Conservation (phyloP, 1,140 invertebrate genomes). For the Aleiodes sp. region DNA sequence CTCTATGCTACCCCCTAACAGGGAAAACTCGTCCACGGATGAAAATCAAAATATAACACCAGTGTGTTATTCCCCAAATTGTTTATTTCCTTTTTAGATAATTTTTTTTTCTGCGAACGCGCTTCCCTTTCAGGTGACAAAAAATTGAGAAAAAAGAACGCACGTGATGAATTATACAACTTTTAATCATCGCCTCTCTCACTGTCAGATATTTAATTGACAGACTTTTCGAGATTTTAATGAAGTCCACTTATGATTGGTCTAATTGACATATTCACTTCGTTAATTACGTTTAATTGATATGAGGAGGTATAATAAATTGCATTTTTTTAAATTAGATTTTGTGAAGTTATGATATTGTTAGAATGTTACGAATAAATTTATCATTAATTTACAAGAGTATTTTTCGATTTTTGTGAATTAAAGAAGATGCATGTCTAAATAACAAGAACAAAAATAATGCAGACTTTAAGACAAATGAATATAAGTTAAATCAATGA, state of each 20-base stretch:
- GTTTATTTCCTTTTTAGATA: not conserved
- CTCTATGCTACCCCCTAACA: too few species aligned
- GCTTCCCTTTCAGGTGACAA: not conserved
- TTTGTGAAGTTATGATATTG: too few species aligned
- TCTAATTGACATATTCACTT: not conserved
- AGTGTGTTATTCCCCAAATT: not conserved
- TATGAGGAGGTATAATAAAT: too few species aligned
- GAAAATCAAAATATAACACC: slow-evolving; percentile 53
- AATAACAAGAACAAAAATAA: too few species aligned
- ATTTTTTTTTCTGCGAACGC: not conserved
- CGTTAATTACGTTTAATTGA: too few species aligned
- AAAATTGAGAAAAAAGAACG: not conserved
- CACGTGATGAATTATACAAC: not conserved
- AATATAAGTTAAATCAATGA: too few species aligned
- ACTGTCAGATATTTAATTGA: not conserved
- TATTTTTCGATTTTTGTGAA: too few species aligned
- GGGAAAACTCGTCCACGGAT: slow-evolving; percentile 43
- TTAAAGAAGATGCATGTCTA: too few species aligned
- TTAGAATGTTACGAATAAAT: too few species aligned
- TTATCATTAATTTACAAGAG: too few species aligned
- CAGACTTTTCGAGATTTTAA: not conserved
- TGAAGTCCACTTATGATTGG: not conserved
- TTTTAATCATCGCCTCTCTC: slow-evolving; percentile 3
- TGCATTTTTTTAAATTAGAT: too few species aligned
- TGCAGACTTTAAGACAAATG: too few species aligned